Conservation (phyloP, 2,888 invertebrate genomes). For the Lasioglossum villosulum region DNA sequence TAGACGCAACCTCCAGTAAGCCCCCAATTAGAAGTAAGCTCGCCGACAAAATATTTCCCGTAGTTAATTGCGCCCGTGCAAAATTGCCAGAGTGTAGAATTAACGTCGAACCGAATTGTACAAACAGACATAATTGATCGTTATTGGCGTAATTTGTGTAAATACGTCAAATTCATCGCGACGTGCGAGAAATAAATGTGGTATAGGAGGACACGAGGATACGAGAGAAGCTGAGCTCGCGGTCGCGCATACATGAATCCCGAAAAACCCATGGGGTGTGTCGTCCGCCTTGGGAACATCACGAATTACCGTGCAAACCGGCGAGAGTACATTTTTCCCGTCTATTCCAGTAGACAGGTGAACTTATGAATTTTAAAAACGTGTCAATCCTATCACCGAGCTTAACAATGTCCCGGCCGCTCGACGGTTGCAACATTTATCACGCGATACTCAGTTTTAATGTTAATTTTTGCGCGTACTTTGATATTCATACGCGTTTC, state of each 20-base stretch:
- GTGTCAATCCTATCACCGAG: slow-evolving; percentile 33
- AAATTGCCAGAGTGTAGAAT: neutral
- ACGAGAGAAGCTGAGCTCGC: neutral
- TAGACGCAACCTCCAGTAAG: neutral
- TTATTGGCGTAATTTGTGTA: neutral
- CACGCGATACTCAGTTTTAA: slow-evolving; percentile 23
- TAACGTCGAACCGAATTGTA: neutral
- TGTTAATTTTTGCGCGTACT: slow-evolving; percentile 43
- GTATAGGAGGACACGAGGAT: neutral
- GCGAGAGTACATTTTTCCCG: neutral
- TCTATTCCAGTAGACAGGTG: slow-evolving; percentile 7
- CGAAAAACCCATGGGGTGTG: slow-evolving; percentile 11
- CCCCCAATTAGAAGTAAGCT: neutral
- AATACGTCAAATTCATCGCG: neutral
- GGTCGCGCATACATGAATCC: slow-evolving; percentile 25
- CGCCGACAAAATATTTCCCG: neutral
- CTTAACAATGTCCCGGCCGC: slow-evolving; percentile 21
- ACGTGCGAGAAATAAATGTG: slow-evolving; percentile 15
- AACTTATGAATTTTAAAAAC: slow-evolving; percentile 54
- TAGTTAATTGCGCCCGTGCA: neutral
- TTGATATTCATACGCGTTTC: slow-evolving; percentile 32
- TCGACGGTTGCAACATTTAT: slow-evolving; percentile 21
- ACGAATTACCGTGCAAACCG: slow-evolving; percentile 30
- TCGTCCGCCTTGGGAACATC: slow-evolving; percentile 24
- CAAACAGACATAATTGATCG: neutral